Base-by-base conservation (phyloP, 2,888 invertebrate genomes). In the Andrena trimmerana region DNA sequence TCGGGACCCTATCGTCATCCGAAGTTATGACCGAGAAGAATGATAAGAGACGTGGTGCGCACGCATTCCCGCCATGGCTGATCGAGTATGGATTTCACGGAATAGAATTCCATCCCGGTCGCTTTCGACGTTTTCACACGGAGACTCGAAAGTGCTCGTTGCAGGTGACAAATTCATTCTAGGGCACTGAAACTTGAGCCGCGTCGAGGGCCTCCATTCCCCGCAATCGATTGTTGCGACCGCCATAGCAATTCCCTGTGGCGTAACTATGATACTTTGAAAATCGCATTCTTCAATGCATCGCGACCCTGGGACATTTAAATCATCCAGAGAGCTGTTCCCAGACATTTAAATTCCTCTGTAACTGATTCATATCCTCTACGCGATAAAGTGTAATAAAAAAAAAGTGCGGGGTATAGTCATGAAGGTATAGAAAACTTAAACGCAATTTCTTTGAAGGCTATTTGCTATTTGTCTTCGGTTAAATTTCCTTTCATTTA, bases 101-200 rank as follows among this genome's bases (percentile, higher is more conserved):
- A 78, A 78, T 78, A 24, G 68, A 78, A 78, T 78, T 78, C 42
- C 52, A 33, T n/a, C 6, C n/a, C 20, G 27, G 6, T 29, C 36
- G 27, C n/a, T 24, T 42, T 54, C 63, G 29, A 36, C 20, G 36
- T 65, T 54, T 65, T 36, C 54, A 29, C 42, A 20, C 52, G 52
- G 52, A 10, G 20, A 16, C n/a, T 63, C 36, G 65, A 63, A 69
- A 79, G 67, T 69, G 78, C 48, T 79, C 65, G 63, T 65, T 57
- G 68, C 79, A 66, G 70, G 50, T 79, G 79, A 79, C 78, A 79
- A 79, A 79, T 79, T 78, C 78, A 70, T 78, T 29, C 48, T 50
- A 69, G 66, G 70, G 63, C 54, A 50, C 36, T 29, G 69, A 70
- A 70, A 78, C 59, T 66, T 69, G 36, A 77, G 33, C 62, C 27